A percentile compares a stretch with the other conserved stretches of the same genome.
These are phyloP conservation scores for Heliconius ismenius DNA, from an alignment of 2,888 invertebrate genomes.

Conservation along the genomic window DNA sequence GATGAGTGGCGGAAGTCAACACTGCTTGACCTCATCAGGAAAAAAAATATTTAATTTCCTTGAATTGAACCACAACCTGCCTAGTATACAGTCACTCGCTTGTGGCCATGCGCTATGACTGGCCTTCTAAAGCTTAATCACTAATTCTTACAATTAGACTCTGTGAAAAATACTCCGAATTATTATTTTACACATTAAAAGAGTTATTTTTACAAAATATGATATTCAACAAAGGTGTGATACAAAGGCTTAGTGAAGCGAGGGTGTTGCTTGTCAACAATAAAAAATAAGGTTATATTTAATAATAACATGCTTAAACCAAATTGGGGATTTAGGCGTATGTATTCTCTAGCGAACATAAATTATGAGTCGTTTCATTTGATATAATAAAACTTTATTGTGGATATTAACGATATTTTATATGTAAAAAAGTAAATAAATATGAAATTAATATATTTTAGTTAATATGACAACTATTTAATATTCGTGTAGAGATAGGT, in stretches of 20 bases:
- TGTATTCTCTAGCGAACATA: slow-evolving; percentile 72
- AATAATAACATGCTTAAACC: slow-evolving; percentile 56
- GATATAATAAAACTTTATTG: not conserved
- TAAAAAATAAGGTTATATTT: slow-evolving; percentile 19
- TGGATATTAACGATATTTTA: not conserved
- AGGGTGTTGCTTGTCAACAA: slow-evolving; percentile 19
- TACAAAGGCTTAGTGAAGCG: slow-evolving; percentile 16
- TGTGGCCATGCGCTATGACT: no score
- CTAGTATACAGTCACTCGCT: no score
- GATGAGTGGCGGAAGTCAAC: no score
- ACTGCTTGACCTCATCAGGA: no score
- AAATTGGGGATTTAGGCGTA: slow-evolving; percentile 75
- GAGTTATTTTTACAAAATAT: not conserved
- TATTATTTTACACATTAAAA: not conserved
- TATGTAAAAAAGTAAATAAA: no score
- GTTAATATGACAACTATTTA: no score
- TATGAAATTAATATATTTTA: no score
- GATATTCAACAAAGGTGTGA: slow-evolving; percentile 7
- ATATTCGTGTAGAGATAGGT: no score
- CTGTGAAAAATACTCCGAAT: slow-evolving; percentile 2
- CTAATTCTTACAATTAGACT: no score
- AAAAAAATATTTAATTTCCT: no score
- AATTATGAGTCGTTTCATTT: slow-evolving; percentile 11
- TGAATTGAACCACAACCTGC: no score
- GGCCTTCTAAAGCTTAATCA: no score